Evolutionary conservation across 1,140 invertebrate genomes (phyloP).

Genomic region (Lanistes nyassanus): DNA sequence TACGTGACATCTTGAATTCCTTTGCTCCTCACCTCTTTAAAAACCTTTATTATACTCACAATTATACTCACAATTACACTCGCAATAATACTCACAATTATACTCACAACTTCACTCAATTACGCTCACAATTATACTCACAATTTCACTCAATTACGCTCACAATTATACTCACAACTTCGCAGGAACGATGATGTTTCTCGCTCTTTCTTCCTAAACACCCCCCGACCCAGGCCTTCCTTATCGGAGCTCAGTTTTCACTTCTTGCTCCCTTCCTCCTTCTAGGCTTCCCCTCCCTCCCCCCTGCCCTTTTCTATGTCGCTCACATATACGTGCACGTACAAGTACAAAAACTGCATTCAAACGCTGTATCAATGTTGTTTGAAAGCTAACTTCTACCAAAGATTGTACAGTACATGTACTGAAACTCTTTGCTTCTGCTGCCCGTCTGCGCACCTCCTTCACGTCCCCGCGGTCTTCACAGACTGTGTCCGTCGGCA

Average conservation of each 20-base stretch:
- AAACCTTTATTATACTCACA: slow-evolving; percentile 2
- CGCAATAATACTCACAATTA: background rate
- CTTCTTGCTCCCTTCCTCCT: slow-evolving; percentile 1
- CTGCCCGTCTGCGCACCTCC: too few species aligned
- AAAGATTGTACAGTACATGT: too few species aligned
- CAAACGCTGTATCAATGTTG: too few species aligned
- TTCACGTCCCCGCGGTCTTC: too few species aligned
- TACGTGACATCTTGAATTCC: background rate
- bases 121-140: background rate
- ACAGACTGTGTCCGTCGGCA: too few species aligned
- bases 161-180: background rate
- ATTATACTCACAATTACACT: background rate
- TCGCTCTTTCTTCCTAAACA: background rate
- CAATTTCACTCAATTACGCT: background rate
- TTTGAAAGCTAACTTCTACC: too few species aligned
- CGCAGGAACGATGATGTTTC: too few species aligned
- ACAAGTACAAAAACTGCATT: too few species aligned
- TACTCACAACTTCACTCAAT: background rate
- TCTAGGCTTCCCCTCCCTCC: background rate
- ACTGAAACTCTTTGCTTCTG: too few species aligned
- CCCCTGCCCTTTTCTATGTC: slow-evolving; percentile 6
- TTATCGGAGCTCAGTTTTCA: background rate
- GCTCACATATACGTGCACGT: slow-evolving; percentile 6
- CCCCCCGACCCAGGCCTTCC: background rate
- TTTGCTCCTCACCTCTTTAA: background rate